Evolutionary conservation across 1,140 invertebrate genomes (phyloP).

Genomic region (Drosophila repletoides): DNA sequence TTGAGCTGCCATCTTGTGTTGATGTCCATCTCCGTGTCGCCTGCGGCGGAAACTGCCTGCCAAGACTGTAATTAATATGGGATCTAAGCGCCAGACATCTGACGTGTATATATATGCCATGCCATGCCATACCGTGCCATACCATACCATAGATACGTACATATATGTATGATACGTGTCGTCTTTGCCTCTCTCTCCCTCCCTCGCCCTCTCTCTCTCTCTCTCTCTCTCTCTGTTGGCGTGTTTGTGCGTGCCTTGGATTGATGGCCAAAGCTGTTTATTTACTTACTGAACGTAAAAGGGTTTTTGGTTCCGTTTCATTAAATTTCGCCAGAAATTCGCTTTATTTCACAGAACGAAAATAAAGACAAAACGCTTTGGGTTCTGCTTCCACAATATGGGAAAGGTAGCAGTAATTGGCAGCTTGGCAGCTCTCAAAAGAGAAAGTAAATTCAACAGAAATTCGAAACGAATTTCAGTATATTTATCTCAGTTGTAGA

Average conservation of each 20-base stretch:
- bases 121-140: not conserved
- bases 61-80: constrained; percentile 76
- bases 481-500: too few relatives aligned
- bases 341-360: constrained; percentile 1
- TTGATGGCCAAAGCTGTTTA: constrained; percentile 61
- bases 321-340: constrained; percentile 51
- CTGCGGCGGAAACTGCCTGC: constrained; percentile 55
- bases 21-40: constrained; percentile 42
- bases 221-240: not conserved
- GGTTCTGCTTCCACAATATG: not conserved
- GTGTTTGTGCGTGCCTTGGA: constrained; percentile 14
- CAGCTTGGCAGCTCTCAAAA: too few relatives aligned
- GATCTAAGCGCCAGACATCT: constrained; percentile 39
- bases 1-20: constrained; percentile 30
- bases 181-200: not conserved
- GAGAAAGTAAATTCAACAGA: too few relatives aligned
- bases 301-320: constrained; percentile 67
- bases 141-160: constrained; percentile 2
- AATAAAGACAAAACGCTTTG: constrained; percentile 33
- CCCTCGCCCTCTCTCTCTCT: too few relatives aligned
- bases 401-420: constrained; percentile 5
- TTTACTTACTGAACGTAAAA: constrained; percentile 58
- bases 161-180: not conserved
- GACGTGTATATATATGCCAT: constrained; percentile 18
- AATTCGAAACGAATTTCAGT: too few relatives aligned